Evolutionary conservation across 2,113 vertebrate genomes (phyloP), one percentile per base, ranked within the genome.

Genomic region (Crotophaga sulcirostris): DNA sequence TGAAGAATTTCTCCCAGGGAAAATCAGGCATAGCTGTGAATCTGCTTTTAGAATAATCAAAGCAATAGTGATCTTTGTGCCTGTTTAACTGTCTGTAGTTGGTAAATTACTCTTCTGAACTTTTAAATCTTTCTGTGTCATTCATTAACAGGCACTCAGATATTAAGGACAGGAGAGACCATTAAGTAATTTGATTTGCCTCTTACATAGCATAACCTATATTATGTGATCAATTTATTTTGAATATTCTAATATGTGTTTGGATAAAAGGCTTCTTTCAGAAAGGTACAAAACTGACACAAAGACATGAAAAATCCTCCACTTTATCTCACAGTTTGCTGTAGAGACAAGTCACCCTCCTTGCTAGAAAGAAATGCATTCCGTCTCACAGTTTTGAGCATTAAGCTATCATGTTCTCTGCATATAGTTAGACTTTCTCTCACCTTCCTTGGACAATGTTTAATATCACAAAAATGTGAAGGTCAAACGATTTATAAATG

Each of bases 381-480:
- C 24, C 62, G 11, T 33, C 62, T 75, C 26, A n/a, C 34, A 51
- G 8, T 51, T 85, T 42, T 89, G 33, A 88, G 31, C 21, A 44
- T 60, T 36, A 88, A 63, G 1, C 23, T 83, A 40, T 75, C 29
- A 66, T 25, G 28, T 79, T 45, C 28, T 84, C 31, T 51, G 19
- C 10, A 45, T 14, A 13, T 28, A n/a, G 76, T 59, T 69, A n/a
- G 36, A 36, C 24, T 93, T 92, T 86, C 18, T 58, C 44, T 91
- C 15, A 77, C 13, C 13, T 67, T 96, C 62, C 45, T 79, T 78
- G 91, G 67, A 72, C 80, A 83, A 92, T 94, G 6, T 31, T 72
- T 97, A 85, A 90, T 94, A 17, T 34, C 90, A 15, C 15, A 68
- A 80, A 97, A 90, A 87, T 69, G 21, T 87, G 68, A 96, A 97